Evolutionary conservation across 1,140 invertebrate genomes (phyloP).

Genomic region (Lepidurus packardi): DNA sequence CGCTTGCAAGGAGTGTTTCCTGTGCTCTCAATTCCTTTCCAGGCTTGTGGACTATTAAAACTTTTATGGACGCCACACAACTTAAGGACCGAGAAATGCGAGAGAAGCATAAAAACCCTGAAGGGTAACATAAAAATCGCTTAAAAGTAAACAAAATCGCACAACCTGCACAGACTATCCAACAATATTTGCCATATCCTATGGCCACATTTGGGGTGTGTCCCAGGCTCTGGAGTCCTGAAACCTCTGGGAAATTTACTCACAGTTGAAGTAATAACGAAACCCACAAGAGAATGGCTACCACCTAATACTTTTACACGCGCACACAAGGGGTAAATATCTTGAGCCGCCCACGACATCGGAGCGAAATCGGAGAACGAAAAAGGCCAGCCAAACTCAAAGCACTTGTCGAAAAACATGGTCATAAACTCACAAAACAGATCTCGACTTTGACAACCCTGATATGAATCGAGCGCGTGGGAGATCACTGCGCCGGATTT

Average conservation of each 20-base stretch:
- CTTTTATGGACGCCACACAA: neutral
- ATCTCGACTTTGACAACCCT: slow-evolving; percentile 12
- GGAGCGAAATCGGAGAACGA: neutral
- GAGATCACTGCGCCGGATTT: neutral
- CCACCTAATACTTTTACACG: neutral
- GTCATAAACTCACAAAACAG: slow-evolving; percentile 2
- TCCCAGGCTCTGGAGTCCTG: no score
- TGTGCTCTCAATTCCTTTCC: neutral
- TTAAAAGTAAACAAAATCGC: neutral
- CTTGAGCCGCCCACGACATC: neutral
- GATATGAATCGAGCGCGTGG: slow-evolving; percentile 18
- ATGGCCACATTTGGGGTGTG: no score
- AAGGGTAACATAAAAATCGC: neutral
- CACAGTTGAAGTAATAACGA: no score
- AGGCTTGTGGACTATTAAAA: neutral
- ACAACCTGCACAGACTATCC: slow-evolving; percentile 16
- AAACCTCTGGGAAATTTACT: no score
- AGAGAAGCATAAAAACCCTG: neutral
- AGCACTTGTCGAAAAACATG: neutral
- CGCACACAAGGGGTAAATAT: neutral
- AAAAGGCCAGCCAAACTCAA: neutral
- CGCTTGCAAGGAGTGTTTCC: no score
- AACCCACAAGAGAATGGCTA: neutral
- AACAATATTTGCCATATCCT: neutral
- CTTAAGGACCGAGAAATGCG: neutral